phyloP scores from a whole-genome alignment of 2,888 invertebrate species.

The Adelphocoris suturalis region DNA sequence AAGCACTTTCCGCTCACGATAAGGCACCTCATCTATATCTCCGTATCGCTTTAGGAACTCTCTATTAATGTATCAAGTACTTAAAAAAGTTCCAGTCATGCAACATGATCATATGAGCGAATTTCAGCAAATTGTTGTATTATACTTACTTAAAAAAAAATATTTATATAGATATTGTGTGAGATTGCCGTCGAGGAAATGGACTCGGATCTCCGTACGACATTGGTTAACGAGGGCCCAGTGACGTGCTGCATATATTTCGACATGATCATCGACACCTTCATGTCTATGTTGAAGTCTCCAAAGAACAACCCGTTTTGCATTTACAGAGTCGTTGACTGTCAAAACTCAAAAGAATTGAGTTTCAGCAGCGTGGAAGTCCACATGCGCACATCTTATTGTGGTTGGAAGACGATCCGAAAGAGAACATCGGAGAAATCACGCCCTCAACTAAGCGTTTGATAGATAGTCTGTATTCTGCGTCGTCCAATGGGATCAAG shows the following conservation, averaged over 20 bases:
- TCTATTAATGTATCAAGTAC: too few relatives aligned
- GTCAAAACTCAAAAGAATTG: slow-evolving; percentile 76
- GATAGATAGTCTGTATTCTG: neutral
- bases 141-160: too few relatives aligned
- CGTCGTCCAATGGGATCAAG: neutral
- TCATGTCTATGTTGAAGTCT: neutral
- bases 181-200: neutral
- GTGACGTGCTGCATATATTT: slow-evolving; percentile 41
- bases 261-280: slow-evolving; percentile 73
- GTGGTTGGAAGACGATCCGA: slow-evolving; percentile 78
- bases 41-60: too few relatives aligned
- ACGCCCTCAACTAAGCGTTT: neutral
- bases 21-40: too few relatives aligned
- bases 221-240: slow-evolving; percentile 66
- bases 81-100: too few relatives aligned
- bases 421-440: slow-evolving; percentile 48
- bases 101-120: too few relatives aligned
- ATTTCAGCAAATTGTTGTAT: too few relatives aligned
- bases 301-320: neutral
- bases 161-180: too few relatives aligned
- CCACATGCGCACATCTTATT: slow-evolving; percentile 78
- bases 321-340: slow-evolving; percentile 72
- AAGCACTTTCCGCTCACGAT: too few relatives aligned
- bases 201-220: neutral
- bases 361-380: too few relatives aligned